phyloP scores from a whole-genome alignment of 1,140 invertebrate genomes.

The Rhopalosiphum padi region DNA sequence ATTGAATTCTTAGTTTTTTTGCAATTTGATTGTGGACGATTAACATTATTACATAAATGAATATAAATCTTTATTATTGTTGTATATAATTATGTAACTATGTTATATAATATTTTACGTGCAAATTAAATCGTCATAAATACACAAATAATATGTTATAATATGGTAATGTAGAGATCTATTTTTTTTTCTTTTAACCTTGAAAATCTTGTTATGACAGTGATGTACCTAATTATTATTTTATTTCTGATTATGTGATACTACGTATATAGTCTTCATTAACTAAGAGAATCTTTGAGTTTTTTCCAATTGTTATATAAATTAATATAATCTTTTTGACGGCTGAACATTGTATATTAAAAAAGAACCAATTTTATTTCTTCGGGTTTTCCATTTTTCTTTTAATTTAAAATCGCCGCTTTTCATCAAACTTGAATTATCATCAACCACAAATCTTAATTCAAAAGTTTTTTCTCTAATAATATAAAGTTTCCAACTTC shows the following conservation, averaged over 20 bases:
- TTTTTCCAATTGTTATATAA: not conserved
- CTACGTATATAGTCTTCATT: not conserved
- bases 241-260: not conserved
- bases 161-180: not conserved
- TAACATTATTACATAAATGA: not conserved
- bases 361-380: not conserved
- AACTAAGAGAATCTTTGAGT: not conserved
- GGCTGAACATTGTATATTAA: not conserved
- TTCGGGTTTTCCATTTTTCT: not conserved
- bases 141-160: not conserved
- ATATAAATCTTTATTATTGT: too few relatives aligned
- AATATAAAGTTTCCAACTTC: not conserved
- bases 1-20: not conserved
- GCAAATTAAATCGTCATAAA: not conserved
- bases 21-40: not conserved
- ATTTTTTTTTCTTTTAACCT: not conserved
- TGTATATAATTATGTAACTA: too few relatives aligned
- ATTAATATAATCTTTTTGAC: not conserved
- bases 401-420: not conserved
- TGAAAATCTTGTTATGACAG: not conserved
- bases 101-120: too few relatives aligned
- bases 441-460: conserved; percentile 13
- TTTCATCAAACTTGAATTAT: not conserved
- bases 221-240: not conserved
- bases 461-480: not conserved